Evolutionary conservation across 2,113 vertebrate genomes (phyloP), one percentile per base, ranked within the genome.

Genomic region (Bubo bubo): DNA sequence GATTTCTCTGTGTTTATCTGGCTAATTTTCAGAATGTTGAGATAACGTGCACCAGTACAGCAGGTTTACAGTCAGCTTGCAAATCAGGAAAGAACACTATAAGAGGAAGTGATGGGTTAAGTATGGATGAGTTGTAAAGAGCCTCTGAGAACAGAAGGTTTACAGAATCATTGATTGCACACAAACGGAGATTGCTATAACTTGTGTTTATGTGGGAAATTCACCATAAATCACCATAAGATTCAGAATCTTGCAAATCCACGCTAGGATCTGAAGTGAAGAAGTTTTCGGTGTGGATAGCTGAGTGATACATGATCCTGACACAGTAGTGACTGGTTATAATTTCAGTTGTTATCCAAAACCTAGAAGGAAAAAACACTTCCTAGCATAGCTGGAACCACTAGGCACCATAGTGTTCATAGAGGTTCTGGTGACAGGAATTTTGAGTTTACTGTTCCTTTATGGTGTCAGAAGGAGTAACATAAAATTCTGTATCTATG

Each of bases 401-500:
- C 30, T 56, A 73, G 17, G 59, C 43, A 71, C 39, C 75, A n/a
- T 19, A 81, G 35, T 75, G 24, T 60, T 92, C 66, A 35, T 3
- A 66, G 43, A 64, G 9, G 45, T 80, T 87, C 41, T 4, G 4
- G 50, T 2, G 5, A 87, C 41, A 66, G 28, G 66, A 79, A 75
- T 68, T 86, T 37, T 79, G 24, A 73, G 88, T 91, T 90, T 91
- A 70, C 24, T 87, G 86, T 86, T 83, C 23, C 49, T 75, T 93
- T 58, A 64, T 73, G 53, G 43, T 82, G 53, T 95, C 56, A 89
- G 74, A 67, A 79, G 50, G 26, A 81, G 14, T 72, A 93, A 87
- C 47, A 89, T 59, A 90, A 85, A 90, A 93, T 64, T 75, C 73
- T 91, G 34, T 76, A 55, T 93, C 84, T 79, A 16, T 95, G 93